Evolutionary conservation across 1,140 invertebrate genomes (phyloP).

Genomic region (Leptoteleia sp.): DNA sequence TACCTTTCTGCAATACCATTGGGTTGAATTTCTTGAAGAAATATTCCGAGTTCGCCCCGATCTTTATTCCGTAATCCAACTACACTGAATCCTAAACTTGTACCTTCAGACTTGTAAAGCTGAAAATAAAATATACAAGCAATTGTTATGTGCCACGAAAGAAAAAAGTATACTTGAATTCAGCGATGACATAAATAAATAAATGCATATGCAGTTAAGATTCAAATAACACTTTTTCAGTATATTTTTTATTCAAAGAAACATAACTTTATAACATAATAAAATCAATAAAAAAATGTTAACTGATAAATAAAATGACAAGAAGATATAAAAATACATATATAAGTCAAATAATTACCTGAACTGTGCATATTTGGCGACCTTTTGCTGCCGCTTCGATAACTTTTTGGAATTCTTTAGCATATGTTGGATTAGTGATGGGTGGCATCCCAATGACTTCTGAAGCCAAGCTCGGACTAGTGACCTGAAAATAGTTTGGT

Average conservation of each 20-base stretch:
- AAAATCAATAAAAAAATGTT: no score
- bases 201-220: slow-evolving; percentile 1
- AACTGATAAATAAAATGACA: no score
- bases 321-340: no score
- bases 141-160: slow-evolving; percentile 2
- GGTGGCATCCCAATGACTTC: slow-evolving; percentile 81
- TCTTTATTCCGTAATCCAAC: slow-evolving; percentile 87
- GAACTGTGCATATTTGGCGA: slow-evolving; percentile 83
- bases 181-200: slow-evolving; percentile 1
- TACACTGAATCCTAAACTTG: slow-evolving; percentile 89
- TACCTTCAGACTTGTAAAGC: slow-evolving; percentile 87
- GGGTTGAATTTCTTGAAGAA: slow-evolving; percentile 89
- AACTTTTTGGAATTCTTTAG: slow-evolving; percentile 85
- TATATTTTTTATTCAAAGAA: no score
- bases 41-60: slow-evolving; percentile 88
- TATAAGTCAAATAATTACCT: slow-evolving; percentile 75
- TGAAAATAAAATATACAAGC: slow-evolving; percentile 72
- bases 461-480: slow-evolving; percentile 77
- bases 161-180: neutral
- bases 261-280: no score
- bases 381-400: slow-evolving; percentile 85
- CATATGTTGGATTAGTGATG: slow-evolving; percentile 84
- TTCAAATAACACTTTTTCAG: no score
- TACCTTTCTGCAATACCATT: slow-evolving; percentile 88
- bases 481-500: slow-evolving; percentile 70